Evolutionary conservation across 2,113 vertebrate species (phyloP).

Genomic region (Chiloscyllium plagiosum): DNA sequence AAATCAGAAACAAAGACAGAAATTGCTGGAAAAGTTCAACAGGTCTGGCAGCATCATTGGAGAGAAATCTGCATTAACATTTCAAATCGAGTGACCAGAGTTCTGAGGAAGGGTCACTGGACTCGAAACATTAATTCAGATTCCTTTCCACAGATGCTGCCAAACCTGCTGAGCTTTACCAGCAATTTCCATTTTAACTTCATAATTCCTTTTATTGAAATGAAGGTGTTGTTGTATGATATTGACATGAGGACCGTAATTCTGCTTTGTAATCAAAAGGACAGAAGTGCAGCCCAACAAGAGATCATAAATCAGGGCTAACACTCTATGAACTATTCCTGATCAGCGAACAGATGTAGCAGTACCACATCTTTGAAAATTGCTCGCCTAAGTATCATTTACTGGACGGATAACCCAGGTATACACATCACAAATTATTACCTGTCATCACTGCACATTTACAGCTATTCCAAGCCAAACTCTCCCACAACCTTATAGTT

Average conservation of each 20-base stretch:
- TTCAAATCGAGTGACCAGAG: too few relatives aligned
- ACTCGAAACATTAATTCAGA: too few relatives aligned
- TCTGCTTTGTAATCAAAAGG: background rate
- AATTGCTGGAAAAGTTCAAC: too few relatives aligned
- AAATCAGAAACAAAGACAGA: too few relatives aligned
- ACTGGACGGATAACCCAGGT: background rate
- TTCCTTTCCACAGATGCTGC: too few relatives aligned
- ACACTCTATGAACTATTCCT: background rate
- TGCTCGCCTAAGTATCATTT: background rate
- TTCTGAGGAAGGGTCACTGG: too few relatives aligned
- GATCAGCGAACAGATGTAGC: background rate
- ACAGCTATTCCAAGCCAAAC: background rate
- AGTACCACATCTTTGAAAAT: background rate
- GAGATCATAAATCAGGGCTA: background rate
- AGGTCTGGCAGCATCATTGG: too few relatives aligned
- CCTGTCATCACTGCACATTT: background rate
- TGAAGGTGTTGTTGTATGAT: background rate
- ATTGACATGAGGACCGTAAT: background rate
- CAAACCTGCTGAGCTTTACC: too few relatives aligned
- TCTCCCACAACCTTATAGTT: background rate
- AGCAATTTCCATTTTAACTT: too few relatives aligned
- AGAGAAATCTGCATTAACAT: too few relatives aligned
- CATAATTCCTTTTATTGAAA: background rate
- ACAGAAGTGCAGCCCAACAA: background rate
- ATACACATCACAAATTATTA: background rate